phyloP scores from a whole-genome alignment of 1,140 invertebrate species.

The Camponotus floridanus region DNA sequence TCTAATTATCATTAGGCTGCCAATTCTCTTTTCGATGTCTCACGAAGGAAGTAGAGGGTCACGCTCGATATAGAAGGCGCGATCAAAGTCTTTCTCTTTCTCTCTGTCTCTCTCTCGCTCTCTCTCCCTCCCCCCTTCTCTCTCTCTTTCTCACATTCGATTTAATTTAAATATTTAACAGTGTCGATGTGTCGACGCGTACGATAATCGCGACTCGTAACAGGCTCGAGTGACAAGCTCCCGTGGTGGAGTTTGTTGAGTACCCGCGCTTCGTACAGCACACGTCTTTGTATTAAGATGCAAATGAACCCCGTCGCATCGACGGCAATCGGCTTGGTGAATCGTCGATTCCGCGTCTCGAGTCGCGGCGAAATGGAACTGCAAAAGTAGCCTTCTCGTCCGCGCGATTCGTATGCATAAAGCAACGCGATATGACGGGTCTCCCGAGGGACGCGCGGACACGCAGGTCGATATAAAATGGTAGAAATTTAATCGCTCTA shows the following conservation, averaged over 20 bases:
- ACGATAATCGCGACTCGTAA: slow-evolving; percentile 63
- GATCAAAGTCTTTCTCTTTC: slow-evolving; percentile 3
- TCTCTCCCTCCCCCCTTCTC: neutral
- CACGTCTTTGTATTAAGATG: slow-evolving; percentile 68
- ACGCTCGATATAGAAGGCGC: slow-evolving; percentile 44
- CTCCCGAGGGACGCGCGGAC: neutral
- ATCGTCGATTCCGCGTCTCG: slow-evolving; percentile 7
- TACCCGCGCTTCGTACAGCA: neutral
- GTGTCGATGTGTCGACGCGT: slow-evolving; percentile 30
- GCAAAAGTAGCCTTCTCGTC: slow-evolving; percentile 17
- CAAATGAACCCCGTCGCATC: slow-evolving; percentile 65
- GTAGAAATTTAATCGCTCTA: slow-evolving; percentile 58
- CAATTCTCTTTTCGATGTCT: neutral
- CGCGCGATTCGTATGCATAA: slow-evolving; percentile 49
- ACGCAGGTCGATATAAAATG: slow-evolving; percentile 14
- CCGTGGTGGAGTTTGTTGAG: slow-evolving; percentile 31
- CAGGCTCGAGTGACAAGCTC: slow-evolving; percentile 49
- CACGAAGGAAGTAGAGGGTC: slow-evolving; percentile 23
- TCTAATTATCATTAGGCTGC: too few species aligned
- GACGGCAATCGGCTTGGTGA: slow-evolving; percentile 9
- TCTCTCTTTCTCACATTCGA: slow-evolving; percentile 40
- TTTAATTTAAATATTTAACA: slow-evolving; percentile 74
- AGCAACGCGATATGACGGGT: slow-evolving; percentile 24
- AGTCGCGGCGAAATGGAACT: slow-evolving; percentile 19
- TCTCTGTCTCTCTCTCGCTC: neutral